Percentiles rank a stretch among this genome's conserved stretches.
These are phyloP conservation scores for Cerastis leucographa DNA, from an alignment of 2,888 invertebrate genomes.

Conservation along the genomic window DNA sequence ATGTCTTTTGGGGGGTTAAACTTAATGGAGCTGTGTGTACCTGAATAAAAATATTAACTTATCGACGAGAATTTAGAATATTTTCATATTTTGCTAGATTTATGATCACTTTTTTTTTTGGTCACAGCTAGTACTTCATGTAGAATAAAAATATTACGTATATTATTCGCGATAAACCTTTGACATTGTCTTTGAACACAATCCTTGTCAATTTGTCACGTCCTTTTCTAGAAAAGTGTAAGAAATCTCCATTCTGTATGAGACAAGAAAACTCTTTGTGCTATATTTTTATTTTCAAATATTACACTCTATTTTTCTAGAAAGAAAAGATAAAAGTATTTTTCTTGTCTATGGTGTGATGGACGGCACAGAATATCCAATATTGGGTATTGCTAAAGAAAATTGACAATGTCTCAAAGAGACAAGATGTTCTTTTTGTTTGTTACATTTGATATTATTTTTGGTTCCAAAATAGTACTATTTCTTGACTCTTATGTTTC, in stretches of 20 bases:
- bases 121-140: too few relatives aligned
- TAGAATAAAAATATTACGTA: neutral
- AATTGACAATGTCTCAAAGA: neutral
- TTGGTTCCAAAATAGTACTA: neutral
- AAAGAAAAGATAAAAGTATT: conserved; percentile 6
- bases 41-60: neutral
- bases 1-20: too few relatives aligned
- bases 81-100: neutral
- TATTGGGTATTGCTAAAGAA: conserved; percentile 1
- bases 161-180: neutral
- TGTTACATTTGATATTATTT: neutral
- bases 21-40: too few relatives aligned
- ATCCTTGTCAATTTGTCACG: conserved; percentile 2
- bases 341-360: conserved; percentile 26
- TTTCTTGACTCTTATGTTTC: neutral
- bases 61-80: neutral
- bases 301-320: conserved; percentile 25
- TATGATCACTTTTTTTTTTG: neutral
- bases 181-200: conserved; percentile 10
- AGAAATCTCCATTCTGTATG: neutral
- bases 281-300: conserved; percentile 22
- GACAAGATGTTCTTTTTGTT: conserved; percentile 3
- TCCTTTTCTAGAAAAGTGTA: too few relatives aligned
- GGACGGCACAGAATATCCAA: neutral
- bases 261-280: conserved; percentile 14